Evolutionary conservation across 1,140 invertebrate species (phyloP).

Genomic region (Heliconius congener): DNA sequence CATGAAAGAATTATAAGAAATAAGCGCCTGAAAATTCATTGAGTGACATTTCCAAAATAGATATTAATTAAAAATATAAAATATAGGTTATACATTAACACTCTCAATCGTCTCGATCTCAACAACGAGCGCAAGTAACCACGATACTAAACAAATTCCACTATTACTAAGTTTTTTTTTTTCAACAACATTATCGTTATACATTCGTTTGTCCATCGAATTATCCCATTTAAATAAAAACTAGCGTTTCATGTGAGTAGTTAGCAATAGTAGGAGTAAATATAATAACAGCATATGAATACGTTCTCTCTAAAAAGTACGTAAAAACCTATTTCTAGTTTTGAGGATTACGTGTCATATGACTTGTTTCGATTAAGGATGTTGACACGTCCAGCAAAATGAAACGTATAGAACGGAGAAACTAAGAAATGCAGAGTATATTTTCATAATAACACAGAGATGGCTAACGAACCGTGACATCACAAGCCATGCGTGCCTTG

Average conservation of each 20-base stretch:
- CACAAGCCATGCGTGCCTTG: neutral
- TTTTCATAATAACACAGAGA: neutral
- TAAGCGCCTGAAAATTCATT: slow-evolving; percentile 60
- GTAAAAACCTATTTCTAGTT: neutral
- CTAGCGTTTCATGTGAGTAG: neutral
- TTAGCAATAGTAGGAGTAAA: neutral
- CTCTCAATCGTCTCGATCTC: slow-evolving; percentile 13
- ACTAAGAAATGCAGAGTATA: neutral
- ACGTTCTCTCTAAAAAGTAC: neutral
- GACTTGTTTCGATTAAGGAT: neutral
- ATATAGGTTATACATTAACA: slow-evolving; percentile 29
- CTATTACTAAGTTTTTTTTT: neutral
- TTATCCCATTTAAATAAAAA: neutral
- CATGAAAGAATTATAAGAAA: slow-evolving; percentile 55
- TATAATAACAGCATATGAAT: neutral
- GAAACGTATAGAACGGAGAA: neutral
- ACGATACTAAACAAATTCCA: neutral
- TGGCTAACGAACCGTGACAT: neutral
- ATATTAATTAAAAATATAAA: slow-evolving; percentile 34
- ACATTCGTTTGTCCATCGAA: slow-evolving; percentile 1
- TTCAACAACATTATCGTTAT: slow-evolving; percentile 10
- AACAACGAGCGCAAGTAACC: slow-evolving; percentile 4
- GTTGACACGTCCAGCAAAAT: neutral
- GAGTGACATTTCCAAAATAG: slow-evolving; percentile 57
- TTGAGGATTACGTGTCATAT: neutral